phyloP scores from a whole-genome alignment of 1,140 invertebrate genomes.

The Portunus trituberculatus region DNA sequence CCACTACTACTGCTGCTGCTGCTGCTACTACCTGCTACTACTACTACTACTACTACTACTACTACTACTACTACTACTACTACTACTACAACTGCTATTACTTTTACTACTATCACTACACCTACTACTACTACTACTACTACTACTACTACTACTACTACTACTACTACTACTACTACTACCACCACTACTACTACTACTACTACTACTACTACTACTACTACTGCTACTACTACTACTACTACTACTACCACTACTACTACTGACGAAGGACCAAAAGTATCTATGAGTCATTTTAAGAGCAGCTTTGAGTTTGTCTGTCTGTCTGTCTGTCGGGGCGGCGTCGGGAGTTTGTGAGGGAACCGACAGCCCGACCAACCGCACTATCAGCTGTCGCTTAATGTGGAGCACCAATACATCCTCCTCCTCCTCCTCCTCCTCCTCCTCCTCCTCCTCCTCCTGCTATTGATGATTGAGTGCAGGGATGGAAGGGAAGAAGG shows the following conservation, averaged over 20 bases:
- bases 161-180: neutral
- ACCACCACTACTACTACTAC: neutral
- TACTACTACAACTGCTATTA: neutral
- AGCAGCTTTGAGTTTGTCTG: neutral
- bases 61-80: no score
- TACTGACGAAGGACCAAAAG: neutral
- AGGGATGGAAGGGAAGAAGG: neutral
- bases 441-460: neutral
- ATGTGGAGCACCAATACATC: no score
- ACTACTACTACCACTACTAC: neutral
- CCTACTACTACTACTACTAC: no score
- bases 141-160: neutral
- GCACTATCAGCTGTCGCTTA: no score
- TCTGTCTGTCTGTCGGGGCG: neutral
- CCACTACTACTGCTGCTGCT: no score
- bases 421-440: neutral
- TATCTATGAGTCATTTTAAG: neutral
- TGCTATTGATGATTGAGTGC: neutral
- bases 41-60: no score
- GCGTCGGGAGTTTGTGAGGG: neutral
- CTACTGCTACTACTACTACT: neutral
- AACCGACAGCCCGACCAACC: neutral
- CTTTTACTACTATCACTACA: no score
- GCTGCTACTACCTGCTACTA: no score
- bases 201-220: slow-evolving; percentile 2